A percentile compares a stretch with the other conserved stretches of the same genome.
These are phyloP conservation scores for Drosophila picticornis DNA, from an alignment of 2,888 invertebrate species.

Conservation along the genomic window DNA sequence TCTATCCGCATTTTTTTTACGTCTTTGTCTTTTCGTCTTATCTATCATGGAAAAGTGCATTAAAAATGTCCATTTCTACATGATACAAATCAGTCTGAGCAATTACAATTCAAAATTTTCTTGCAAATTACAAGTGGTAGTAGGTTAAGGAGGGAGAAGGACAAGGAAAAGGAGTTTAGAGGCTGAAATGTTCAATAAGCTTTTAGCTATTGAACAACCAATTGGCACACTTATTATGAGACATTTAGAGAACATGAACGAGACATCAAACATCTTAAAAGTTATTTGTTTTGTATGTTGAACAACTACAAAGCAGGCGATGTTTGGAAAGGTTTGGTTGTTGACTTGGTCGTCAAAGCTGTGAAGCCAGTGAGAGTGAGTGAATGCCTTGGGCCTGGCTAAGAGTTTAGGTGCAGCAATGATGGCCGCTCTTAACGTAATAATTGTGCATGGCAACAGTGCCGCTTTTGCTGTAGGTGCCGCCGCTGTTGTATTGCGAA, in stretches of 20 bases:
- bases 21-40: constrained; percentile 19
- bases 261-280: constrained; percentile 9
- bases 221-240: constrained; percentile 54
- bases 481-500: constrained; percentile 45
- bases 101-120: constrained; percentile 71
- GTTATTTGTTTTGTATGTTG: neutral
- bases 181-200: constrained; percentile 26
- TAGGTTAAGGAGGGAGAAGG: neutral
- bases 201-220: constrained; percentile 52
- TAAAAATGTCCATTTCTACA: constrained; percentile 19
- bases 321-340: neutral
- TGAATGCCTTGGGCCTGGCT: constrained; percentile 16
- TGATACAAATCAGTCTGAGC: constrained; percentile 77
- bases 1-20: constrained; percentile 9
- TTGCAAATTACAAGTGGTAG: constrained; percentile 35
- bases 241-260: constrained; percentile 28
- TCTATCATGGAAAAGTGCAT: constrained; percentile 38
- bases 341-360: constrained; percentile 34
- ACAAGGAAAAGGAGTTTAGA: neutral
- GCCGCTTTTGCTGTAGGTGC: constrained; percentile 80
- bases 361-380: constrained; percentile 1
- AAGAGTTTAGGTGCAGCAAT: constrained; percentile 83
- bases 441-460: constrained; percentile 82
- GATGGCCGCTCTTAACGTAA: constrained; percentile 84
- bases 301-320: constrained; percentile 21